These are phyloP conservation scores for Anguilla rostrata DNA, from an alignment of 2,113 vertebrate species.

Conservation along the genomic window DNA sequence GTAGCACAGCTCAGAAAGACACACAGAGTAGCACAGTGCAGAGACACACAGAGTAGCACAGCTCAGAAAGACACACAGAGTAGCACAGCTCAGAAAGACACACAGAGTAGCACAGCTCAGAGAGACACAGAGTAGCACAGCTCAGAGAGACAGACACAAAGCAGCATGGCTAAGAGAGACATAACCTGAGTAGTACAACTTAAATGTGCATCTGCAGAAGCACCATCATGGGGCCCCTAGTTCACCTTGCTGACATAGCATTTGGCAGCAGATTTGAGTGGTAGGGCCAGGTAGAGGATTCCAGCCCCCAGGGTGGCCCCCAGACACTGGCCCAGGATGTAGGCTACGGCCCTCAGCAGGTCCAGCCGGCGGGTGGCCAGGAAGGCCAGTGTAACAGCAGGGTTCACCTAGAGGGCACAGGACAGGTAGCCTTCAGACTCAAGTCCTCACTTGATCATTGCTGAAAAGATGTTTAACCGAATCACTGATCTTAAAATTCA, in stretches of 20 bases:
- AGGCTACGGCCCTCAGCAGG: conserved; percentile 54
- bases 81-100: neutral
- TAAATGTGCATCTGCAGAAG: no score
- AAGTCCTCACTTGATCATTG: neutral
- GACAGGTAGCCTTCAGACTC: neutral
- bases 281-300: conserved; percentile 65
- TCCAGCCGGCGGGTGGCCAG: conserved; percentile 74
- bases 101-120: no score
- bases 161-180: no score
- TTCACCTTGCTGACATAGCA: conserved; percentile 71
- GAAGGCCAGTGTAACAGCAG: conserved; percentile 74
- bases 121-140: no score
- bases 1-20: no score
- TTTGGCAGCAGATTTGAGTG: conserved; percentile 50
- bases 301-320: conserved; percentile 70
- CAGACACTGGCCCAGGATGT: conserved; percentile 71
- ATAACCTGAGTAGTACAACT: no score
- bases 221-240: no score
- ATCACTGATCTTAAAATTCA: neutral
- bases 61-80: no score
- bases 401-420: conserved; percentile 68
- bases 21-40: no score
- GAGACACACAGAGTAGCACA: neutral
- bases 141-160: no score
- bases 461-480: neutral